Evolutionary conservation across 1,140 invertebrate genomes (phyloP).

Genomic region (Calycopis cecrops): DNA sequence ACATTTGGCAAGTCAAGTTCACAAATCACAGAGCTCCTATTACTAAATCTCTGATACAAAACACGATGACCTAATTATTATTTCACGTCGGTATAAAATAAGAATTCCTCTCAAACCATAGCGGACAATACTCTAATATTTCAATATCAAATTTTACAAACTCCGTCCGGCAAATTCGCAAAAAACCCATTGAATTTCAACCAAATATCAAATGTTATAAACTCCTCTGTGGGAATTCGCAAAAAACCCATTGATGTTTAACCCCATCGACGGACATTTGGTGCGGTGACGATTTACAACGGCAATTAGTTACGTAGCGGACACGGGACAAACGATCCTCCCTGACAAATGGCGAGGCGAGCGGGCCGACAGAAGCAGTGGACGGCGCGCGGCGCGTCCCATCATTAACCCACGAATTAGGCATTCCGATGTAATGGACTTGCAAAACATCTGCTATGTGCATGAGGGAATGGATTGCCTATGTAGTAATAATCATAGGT

Average conservation of each 20-base stretch:
- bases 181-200: neutral
- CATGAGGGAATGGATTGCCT: neutral
- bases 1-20: too few relatives aligned
- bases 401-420: constrained; percentile 34
- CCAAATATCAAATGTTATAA: too few relatives aligned
- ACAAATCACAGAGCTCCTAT: too few relatives aligned
- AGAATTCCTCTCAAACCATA: too few relatives aligned
- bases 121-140: too few relatives aligned
- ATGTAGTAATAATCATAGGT: neutral
- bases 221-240: too few relatives aligned
- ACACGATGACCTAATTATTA: too few relatives aligned
- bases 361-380: constrained; percentile 47
- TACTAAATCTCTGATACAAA: too few relatives aligned
- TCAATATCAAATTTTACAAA: too few relatives aligned
- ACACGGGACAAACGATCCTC: constrained; percentile 55
- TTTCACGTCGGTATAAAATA: too few relatives aligned
- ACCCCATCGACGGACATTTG: constrained; percentile 27
- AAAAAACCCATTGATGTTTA: neutral
- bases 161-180: neutral
- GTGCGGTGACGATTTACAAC: constrained; percentile 56
- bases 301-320: constrained; percentile 63
- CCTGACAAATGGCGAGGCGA: constrained; percentile 49
- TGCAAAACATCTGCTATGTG: neutral
- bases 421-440: constrained; percentile 16
- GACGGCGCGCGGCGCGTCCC: constrained; percentile 44